Evolutionary conservation across 1,140 invertebrate species (phyloP), one percentile per base, ranked within the genome.

Genomic region (Yoshiicerus persimilis): DNA sequence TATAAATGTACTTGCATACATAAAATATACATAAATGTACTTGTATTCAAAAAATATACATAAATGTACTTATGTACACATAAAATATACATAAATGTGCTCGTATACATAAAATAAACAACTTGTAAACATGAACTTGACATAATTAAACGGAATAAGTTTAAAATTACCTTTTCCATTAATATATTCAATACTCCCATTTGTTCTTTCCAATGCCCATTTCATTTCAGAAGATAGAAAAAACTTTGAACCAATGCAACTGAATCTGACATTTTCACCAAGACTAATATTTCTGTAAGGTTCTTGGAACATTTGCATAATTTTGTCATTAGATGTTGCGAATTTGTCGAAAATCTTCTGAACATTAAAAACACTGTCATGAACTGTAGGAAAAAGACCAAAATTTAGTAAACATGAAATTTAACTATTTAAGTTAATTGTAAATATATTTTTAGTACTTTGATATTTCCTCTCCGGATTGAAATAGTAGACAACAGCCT

Each of bases 401-500:
- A 80, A 23, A 36, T 77, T 77, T 3, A 5, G 25, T 20, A 39
- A 8, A 41, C 41, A 83, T 36, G 23, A 25, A 39, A 30, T 84
- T 39, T 27, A 10, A 27, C 11, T 84, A n/a, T 39, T 1, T n/a
- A 84, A 32, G 0, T 41, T n/a, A 27, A 39, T 47, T 11, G 0
- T 41, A 13, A 25, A 16, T 0, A 70, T 87, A 20, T 39, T 25
- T 36, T 39, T n/a, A 27, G n/a, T 80, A 87, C 86, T 62, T 83
- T 88, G 84, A 39, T 62, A 88, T 34, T 86, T 64, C 70, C 62
- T 75, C 5, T 80, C 84, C 1, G n/a, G 62, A 25, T 88, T 87
- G 47, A 38, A 88, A 36, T 86, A 88, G 41, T 88, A 88, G 16
- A 88, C 70, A 16, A 86, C 77, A 34, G 88, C 88, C 64, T 88